Conservation (phyloP, 2,113 vertebrate species). For the Euleptes europaea region DNA sequence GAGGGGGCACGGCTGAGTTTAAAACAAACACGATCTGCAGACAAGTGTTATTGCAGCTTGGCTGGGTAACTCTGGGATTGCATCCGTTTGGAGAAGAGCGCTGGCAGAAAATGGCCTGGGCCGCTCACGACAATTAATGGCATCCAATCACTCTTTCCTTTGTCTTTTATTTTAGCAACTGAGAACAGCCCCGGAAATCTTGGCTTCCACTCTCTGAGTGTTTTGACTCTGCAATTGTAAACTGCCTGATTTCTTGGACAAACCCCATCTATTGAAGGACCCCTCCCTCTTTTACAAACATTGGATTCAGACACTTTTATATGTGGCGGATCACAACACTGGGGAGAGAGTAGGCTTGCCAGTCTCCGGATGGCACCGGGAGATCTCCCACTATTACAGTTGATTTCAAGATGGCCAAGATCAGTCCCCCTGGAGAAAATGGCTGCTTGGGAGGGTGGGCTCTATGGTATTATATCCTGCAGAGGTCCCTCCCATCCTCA, state of each 20-base stretch:
- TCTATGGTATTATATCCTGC: too few relatives aligned
- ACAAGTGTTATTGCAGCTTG: constrained; percentile 20
- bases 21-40: neutral
- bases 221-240: constrained; percentile 68
- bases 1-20: neutral
- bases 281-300: neutral
- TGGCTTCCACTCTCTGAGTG: constrained; percentile 60
- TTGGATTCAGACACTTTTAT: neutral
- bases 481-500: too few relatives aligned
- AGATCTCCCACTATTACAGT: too few relatives aligned
- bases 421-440: too few relatives aligned
- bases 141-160: constrained; percentile 73
- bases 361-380: too few relatives aligned
- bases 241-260: constrained; percentile 67
- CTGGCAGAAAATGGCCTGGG: constrained; percentile 42
- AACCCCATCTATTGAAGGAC: constrained; percentile 19
- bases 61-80: constrained; percentile 23
- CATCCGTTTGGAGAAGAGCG: constrained; percentile 32
- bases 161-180: constrained; percentile 77
- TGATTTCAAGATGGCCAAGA: too few relatives aligned
- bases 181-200: constrained; percentile 78
- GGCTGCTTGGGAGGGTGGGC: too few relatives aligned
- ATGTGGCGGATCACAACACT: neutral
- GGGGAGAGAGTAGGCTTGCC: too few relatives aligned
- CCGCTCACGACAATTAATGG: constrained; percentile 63